Evolutionary conservation across 2,113 vertebrate species (phyloP).

Genomic region (Bungarus multicinctus): DNA sequence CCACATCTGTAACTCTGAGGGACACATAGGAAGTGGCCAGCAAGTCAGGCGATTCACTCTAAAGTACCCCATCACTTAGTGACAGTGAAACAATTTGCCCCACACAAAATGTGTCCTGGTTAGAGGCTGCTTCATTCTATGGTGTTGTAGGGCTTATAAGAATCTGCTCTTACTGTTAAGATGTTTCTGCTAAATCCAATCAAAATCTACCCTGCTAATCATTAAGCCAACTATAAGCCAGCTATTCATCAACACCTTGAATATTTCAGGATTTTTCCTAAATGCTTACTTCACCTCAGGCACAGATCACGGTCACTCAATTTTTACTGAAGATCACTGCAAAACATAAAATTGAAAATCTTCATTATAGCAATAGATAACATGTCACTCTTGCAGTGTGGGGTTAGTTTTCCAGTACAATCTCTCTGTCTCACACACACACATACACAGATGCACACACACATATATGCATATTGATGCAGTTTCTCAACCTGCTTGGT

Average conservation of each 20-base stretch:
- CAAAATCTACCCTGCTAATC: not conserved
- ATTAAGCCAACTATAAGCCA: not conserved
- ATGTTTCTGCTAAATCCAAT: not conserved
- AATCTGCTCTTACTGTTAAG: not conserved
- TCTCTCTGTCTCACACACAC: too few species aligned
- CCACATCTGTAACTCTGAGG: not conserved
- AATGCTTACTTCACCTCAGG: not conserved
- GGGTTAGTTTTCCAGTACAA: constrained; percentile 22
- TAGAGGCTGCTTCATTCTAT: not conserved
- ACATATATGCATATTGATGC: not conserved
- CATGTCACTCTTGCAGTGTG: constrained; percentile 51
- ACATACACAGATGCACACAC: not conserved
- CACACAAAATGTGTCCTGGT: not conserved
- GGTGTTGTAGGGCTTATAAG: not conserved
- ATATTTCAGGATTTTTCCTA: not conserved
- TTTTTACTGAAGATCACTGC: not conserved
- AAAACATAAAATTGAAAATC: not conserved
- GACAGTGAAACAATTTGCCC: not conserved
- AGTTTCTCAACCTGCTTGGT: constrained; percentile 53
- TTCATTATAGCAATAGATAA: constrained; percentile 7
- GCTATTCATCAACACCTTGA: not conserved
- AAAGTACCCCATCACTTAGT: not conserved
- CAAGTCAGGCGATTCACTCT: not conserved
- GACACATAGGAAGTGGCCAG: not conserved
- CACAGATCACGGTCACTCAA: not conserved